These are phyloP conservation scores for Hydrozoanthus tunicans DNA, from an alignment of 64 coral and sea anemone species.

Conservation along the genomic window DNA sequence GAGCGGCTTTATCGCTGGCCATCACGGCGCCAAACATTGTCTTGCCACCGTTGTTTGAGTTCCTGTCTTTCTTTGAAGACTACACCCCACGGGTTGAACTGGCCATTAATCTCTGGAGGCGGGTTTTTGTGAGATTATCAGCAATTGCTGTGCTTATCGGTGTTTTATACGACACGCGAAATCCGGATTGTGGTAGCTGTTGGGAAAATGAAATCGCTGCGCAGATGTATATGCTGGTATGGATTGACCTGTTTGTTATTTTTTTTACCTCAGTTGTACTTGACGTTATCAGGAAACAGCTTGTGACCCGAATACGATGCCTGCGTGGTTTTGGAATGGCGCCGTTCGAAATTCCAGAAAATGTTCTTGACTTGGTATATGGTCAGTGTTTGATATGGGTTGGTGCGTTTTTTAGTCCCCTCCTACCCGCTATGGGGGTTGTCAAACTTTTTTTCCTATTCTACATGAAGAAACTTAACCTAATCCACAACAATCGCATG, in stretches of 20 bases:
- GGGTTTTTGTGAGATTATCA: constrained; percentile 80
- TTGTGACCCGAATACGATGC: constrained; percentile 52
- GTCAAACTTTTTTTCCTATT: constrained; percentile 77
- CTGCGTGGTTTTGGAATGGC: constrained; percentile 65
- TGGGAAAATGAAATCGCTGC: constrained; percentile 92
- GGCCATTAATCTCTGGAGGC: constrained; percentile 69
- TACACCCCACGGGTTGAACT: constrained; percentile 74
- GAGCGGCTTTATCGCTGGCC: constrained; percentile 70
- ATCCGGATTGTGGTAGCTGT: constrained; percentile 64
- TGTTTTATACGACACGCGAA: constrained; percentile 57
- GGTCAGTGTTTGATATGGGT: constrained; percentile 88
- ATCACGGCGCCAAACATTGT: constrained; percentile 83
- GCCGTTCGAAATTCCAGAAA: constrained; percentile 86
- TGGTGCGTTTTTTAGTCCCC: constrained; percentile 82
- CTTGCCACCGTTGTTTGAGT: constrained; percentile 79
- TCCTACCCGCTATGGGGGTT: constrained; percentile 72
- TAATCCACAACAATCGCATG: constrained; percentile 80
- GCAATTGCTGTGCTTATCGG: constrained; percentile 74
- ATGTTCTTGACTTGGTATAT: constrained; percentile 88
- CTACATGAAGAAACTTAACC: constrained; percentile 87
- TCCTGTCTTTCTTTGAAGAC: constrained; percentile 88
- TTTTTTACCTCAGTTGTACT: constrained; percentile 68
- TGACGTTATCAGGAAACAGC: constrained; percentile 66
- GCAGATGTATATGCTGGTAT: constrained; percentile 95
- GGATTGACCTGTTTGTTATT: constrained; percentile 86